Conservation (phyloP, 1,140 invertebrate genomes). For the Lysiphlebus fabarum region DNA sequence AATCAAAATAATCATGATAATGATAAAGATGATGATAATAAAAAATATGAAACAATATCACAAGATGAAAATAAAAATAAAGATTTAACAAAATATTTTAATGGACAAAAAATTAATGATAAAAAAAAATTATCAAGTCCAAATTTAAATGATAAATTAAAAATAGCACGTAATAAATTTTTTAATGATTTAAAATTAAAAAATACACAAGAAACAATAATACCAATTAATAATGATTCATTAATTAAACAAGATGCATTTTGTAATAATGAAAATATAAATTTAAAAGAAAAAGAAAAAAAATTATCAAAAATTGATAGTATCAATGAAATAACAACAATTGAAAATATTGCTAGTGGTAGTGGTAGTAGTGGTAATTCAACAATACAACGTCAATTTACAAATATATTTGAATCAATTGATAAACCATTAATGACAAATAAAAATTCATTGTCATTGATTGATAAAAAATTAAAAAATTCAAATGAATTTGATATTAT, state of each 20-base stretch:
- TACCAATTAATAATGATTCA: too few species aligned
- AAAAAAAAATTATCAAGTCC: not conserved
- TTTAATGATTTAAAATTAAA: too few species aligned
- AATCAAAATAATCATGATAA: not conserved
- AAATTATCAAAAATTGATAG: too few species aligned
- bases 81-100: slow-evolving; percentile 7
- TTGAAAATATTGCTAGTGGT: too few species aligned
- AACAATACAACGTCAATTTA: slow-evolving; percentile 40
- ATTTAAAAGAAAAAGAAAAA: too few species aligned
- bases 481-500: slow-evolving; percentile 36
- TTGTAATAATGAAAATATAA: too few species aligned
- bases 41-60: not conserved
- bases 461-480: slow-evolving; percentile 12
- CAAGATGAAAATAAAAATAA: not conserved
- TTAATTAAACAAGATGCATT: too few species aligned
- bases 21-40: not conserved
- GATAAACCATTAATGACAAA: slow-evolving; percentile 38
- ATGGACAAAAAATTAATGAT: not conserved
- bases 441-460: slow-evolving; percentile 23
- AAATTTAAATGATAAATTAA: not conserved
- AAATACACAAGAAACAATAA: too few species aligned
- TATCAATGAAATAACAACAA: too few species aligned
- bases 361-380: too few species aligned
- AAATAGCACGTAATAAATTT: not conserved
- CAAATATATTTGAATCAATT: slow-evolving; percentile 46